These are phyloP conservation scores for Channa maculata DNA, from an alignment of 2,113 vertebrate genomes.

Conservation along the genomic window DNA sequence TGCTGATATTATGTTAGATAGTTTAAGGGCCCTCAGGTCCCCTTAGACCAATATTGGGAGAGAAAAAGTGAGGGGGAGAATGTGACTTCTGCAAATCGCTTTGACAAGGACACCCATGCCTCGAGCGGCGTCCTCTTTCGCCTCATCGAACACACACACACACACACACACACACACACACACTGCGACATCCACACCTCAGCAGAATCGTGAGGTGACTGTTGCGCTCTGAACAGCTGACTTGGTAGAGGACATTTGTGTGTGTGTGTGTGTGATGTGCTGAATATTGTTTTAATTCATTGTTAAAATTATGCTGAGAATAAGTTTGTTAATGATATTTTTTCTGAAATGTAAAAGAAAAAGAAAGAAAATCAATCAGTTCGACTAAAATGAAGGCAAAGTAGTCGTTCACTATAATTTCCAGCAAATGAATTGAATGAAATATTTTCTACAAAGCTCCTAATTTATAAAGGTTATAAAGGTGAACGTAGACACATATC, in stretches of 20 bases:
- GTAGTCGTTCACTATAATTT: neutral
- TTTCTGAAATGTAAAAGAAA: neutral
- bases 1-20: slow-evolving; percentile 78
- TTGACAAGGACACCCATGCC: slow-evolving; percentile 82
- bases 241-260: slow-evolving; percentile 64
- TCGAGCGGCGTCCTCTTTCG: slow-evolving; percentile 78
- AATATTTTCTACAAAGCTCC: no score
- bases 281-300: slow-evolving; percentile 17
- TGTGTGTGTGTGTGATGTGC: slow-evolving; percentile 14
- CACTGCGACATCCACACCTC: slow-evolving; percentile 73
- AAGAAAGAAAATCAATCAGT: neutral
- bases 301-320: neutral
- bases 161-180: slow-evolving; percentile 48
- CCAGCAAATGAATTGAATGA: neutral
- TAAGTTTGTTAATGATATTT: neutral
- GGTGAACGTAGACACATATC: neutral
- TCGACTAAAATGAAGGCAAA: neutral
- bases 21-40: slow-evolving; percentile 77
- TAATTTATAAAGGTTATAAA: no score
- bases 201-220: slow-evolving; percentile 78
- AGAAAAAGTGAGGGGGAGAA: slow-evolving; percentile 63
- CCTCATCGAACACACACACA: slow-evolving; percentile 74
- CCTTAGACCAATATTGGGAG: slow-evolving; percentile 73
- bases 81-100: slow-evolving; percentile 81
- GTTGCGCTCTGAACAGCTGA: slow-evolving; percentile 74